Evolutionary conservation across 1,140 invertebrate genomes (phyloP).

Genomic region (Ceratoteleas bidentatus): DNA sequence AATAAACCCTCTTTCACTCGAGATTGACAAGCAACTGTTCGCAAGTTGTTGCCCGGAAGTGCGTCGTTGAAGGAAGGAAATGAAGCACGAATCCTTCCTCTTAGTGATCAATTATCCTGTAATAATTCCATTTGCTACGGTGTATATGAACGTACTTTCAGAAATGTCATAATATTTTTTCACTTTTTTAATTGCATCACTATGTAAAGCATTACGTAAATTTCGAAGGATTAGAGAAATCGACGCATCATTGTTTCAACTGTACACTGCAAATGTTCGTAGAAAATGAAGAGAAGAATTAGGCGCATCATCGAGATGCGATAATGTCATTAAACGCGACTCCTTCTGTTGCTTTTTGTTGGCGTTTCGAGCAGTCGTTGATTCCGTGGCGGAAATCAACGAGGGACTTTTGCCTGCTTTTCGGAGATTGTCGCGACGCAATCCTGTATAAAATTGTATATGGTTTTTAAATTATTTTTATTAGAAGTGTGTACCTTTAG

Average conservation of each 20-base stretch:
- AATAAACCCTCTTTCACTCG: slow-evolving; percentile 37
- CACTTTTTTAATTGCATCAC: slow-evolving; percentile 58
- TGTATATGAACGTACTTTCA: slow-evolving; percentile 32
- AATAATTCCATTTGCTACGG: slow-evolving; percentile 4
- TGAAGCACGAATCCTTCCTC: slow-evolving; percentile 11
- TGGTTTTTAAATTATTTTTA: slow-evolving; percentile 57
- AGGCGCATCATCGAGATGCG: slow-evolving; percentile 18
- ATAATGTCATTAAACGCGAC: slow-evolving; percentile 2
- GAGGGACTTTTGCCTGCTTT: slow-evolving; percentile 8
- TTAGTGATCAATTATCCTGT: slow-evolving; percentile 13
- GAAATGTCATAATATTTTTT: slow-evolving; percentile 60
- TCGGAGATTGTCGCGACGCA: slow-evolving; percentile 7
- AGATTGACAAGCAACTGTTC: slow-evolving; percentile 20
- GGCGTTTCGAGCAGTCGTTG: slow-evolving; percentile 27
- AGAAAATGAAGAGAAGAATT: slow-evolving; percentile 10
- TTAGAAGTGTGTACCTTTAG: slow-evolving; percentile 60
- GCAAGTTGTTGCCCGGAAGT: slow-evolving; percentile 22
- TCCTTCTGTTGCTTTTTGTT: slow-evolving; percentile 16
- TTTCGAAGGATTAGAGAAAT: slow-evolving; percentile 13
- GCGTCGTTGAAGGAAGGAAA: slow-evolving; percentile 15
- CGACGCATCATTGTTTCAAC: slow-evolving; percentile 15
- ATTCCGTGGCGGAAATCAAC: slow-evolving; percentile 16
- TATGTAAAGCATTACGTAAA: slow-evolving; percentile 26
- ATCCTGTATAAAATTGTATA: slow-evolving; percentile 53
- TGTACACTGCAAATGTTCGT: slow-evolving; percentile 29